Evolutionary conservation across 2,113 vertebrate genomes (phyloP).

Genomic region (Psilopsiagon aurifrons): DNA sequence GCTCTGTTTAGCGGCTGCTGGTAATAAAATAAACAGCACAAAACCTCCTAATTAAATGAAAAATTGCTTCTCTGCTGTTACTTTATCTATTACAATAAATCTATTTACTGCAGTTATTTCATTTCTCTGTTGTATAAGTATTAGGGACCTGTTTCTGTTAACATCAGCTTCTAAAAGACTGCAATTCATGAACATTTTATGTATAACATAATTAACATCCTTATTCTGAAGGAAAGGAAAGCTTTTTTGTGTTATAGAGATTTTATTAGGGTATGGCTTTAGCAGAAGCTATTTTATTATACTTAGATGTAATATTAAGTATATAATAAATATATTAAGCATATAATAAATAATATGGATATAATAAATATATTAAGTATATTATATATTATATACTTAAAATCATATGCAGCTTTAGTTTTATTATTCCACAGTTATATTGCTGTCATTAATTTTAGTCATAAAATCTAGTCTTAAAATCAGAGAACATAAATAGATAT

Average conservation of each 20-base stretch:
- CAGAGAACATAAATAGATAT: not conserved
- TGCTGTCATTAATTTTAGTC: not conserved
- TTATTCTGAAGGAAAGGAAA: not conserved
- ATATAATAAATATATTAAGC: not conserved
- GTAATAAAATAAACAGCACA: not conserved
- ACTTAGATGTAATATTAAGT: not conserved
- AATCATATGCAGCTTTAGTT: not conserved
- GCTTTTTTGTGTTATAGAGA: not conserved
- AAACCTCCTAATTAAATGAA: not conserved
- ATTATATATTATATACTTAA: not conserved
- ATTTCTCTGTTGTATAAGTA: not conserved
- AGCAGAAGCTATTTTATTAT: not conserved
- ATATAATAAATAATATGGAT: not conserved
- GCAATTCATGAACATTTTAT: not conserved
- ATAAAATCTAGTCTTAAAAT: not conserved
- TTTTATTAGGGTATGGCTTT: not conserved
- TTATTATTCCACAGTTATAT: not conserved
- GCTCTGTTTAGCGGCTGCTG: not conserved
- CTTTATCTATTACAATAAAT: not conserved
- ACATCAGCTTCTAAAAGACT: not conserved
- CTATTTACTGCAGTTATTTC: not conserved
- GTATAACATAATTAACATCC: not conserved
- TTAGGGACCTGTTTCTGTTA: not conserved
- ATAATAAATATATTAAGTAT: not conserved
- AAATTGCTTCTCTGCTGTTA: not conserved